Percentiles rank a stretch among this genome's conserved stretches.
These are phyloP conservation scores for Procavia capensis DNA, from an alignment of 2,113 vertebrate genomes.

Conservation along the genomic window DNA sequence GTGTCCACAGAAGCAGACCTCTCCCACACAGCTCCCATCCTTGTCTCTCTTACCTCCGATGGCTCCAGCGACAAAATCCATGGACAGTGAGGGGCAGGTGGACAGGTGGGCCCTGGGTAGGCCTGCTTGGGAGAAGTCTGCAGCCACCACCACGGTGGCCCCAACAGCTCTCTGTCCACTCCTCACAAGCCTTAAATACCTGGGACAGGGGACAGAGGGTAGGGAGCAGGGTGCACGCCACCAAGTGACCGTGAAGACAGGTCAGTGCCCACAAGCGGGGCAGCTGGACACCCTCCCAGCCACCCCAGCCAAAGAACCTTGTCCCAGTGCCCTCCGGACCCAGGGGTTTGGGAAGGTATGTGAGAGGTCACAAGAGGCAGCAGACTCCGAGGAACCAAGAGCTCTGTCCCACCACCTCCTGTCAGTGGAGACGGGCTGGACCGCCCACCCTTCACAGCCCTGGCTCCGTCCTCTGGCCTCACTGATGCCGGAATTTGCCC, in stretches of 20 bases:
- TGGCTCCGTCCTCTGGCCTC: background rate
- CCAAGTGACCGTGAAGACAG: conserved; percentile 52
- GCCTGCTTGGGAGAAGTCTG: background rate
- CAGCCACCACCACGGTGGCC: background rate
- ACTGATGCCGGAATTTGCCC: background rate
- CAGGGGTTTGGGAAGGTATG: background rate
- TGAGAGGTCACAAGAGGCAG: background rate
- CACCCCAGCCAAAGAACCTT: background rate
- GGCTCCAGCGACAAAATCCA: conserved; percentile 96
- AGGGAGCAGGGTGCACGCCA: background rate
- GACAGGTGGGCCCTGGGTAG: background rate
- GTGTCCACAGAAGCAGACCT: background rate
- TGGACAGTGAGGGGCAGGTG: conserved; percentile 60
- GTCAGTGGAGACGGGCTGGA: background rate
- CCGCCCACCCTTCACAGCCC: background rate
- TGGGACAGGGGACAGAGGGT: background rate
- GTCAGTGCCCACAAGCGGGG: background rate
- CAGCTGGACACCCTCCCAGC: background rate
- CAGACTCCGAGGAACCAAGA: background rate
- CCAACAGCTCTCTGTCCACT: background rate
- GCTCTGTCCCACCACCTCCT: background rate
- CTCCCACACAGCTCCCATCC: background rate
- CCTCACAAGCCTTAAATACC: conserved; percentile 60
- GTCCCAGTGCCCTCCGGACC: conserved; percentile 30
- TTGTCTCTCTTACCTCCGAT: conserved; percentile 91